Percentiles rank a stretch among this genome's conserved stretches.
Evolutionary conservation across 1,140 invertebrate genomes (phyloP).

Genomic region (Bathynomus jamesi): DNA sequence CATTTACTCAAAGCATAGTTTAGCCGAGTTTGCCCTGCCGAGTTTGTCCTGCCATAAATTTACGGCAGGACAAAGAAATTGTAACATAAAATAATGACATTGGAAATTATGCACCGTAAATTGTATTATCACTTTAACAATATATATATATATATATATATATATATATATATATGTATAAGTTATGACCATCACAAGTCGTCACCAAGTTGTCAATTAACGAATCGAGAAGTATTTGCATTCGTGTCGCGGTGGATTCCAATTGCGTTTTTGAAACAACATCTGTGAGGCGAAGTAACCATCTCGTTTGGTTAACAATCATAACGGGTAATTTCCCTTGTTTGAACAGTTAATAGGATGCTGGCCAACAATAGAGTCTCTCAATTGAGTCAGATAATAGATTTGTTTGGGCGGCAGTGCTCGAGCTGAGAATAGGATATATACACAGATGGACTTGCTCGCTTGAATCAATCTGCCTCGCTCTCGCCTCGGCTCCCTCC

Average conservation of each 20-base stretch:
- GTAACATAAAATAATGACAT: no score
- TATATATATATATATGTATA: not conserved
- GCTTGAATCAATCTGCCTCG: no score
- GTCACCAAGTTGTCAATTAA: not conserved
- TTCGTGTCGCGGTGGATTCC: not conserved
- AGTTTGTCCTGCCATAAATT: no score
- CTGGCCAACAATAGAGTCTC: not conserved
- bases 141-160: constrained; percentile 3
- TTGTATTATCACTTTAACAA: no score
- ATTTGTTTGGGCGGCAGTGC: not conserved
- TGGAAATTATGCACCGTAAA: no score
- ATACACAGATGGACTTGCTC: not conserved
- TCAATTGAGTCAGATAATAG: not conserved
- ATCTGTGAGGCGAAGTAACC: not conserved
- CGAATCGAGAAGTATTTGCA: not conserved
- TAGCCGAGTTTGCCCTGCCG: no score
- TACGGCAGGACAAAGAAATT: no score
- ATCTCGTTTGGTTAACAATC: not conserved
- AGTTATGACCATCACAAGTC: not conserved
- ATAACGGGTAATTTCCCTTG: not conserved
- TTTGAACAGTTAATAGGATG: constrained; percentile 1
- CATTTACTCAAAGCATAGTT: no score
- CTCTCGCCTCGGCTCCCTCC: not conserved
- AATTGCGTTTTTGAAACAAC: not conserved
- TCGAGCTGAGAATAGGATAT: not conserved